These are phyloP conservation scores for Ammodytes dubius DNA, from an alignment of 2,113 vertebrate genomes.

Conservation along the genomic window DNA sequence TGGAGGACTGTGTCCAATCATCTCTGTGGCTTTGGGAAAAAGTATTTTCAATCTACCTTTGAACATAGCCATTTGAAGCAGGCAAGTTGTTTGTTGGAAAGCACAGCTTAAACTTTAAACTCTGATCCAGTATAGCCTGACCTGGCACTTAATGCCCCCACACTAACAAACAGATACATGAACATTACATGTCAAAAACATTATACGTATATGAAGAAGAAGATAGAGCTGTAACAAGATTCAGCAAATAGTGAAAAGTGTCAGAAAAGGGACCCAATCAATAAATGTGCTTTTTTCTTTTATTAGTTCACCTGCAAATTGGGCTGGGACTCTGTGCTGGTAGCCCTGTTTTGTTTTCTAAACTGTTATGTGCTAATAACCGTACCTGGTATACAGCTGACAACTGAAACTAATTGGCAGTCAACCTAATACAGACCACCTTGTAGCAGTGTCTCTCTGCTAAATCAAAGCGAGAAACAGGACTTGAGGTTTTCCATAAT, in stretches of 20 bases:
- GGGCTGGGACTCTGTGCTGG: background rate
- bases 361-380: slow-evolving; percentile 16
- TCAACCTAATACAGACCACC: background rate
- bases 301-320: background rate
- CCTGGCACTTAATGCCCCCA: background rate
- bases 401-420: background rate
- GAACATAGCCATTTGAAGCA: too few species aligned
- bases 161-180: background rate
- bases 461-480: background rate
- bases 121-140: background rate
- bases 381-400: background rate
- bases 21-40: too few species aligned
- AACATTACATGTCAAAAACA: slow-evolving; percentile 1
- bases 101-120: too few species aligned
- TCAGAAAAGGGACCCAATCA: background rate
- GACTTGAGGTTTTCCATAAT: background rate
- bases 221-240: background rate
- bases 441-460: background rate
- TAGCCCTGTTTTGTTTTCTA: background rate
- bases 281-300: background rate
- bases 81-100: too few species aligned
- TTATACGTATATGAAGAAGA: background rate
- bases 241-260: background rate
- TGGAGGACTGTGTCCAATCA: too few species aligned
- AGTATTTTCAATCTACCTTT: too few species aligned